These are phyloP conservation scores for Lynx canadensis DNA, from an alignment of 2,113 vertebrate genomes.

Conservation along the genomic window DNA sequence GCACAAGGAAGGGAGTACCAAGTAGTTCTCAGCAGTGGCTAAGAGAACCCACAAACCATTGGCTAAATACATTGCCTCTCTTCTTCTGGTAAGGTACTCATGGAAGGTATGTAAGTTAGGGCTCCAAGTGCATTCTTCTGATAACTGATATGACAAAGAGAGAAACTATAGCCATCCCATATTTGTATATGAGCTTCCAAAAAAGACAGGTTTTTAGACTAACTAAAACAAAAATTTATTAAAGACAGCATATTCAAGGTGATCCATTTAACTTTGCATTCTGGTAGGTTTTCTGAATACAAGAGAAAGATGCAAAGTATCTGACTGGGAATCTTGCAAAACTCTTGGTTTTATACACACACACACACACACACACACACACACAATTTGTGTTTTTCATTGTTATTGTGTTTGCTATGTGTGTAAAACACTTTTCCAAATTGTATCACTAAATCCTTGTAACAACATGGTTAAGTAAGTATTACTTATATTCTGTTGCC, in stretches of 20 bases:
- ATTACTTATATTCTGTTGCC: not conserved
- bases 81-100: not conserved
- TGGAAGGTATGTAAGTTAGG: not conserved
- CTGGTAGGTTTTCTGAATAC: not conserved
- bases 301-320: not conserved
- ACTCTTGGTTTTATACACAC: not conserved
- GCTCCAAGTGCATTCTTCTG: not conserved
- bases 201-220: not conserved
- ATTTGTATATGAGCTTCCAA: not conserved
- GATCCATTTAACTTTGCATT: not conserved
- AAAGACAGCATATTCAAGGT: not conserved
- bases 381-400: not conserved
- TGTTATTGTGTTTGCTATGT: not conserved
- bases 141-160: not conserved
- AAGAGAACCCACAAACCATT: not conserved
- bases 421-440: not conserved
- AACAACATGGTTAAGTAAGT: not conserved
- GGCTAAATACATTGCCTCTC: not conserved
- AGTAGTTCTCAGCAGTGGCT: not conserved
- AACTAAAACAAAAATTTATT: not conserved
- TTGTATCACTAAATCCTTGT: not conserved
- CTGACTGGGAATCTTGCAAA: not conserved
- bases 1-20: not conserved
- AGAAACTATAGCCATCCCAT: not conserved
- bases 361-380: not conserved